Evolutionary conservation across 2,888 invertebrate species (phyloP).

Genomic region (Steromphala cineraria): DNA sequence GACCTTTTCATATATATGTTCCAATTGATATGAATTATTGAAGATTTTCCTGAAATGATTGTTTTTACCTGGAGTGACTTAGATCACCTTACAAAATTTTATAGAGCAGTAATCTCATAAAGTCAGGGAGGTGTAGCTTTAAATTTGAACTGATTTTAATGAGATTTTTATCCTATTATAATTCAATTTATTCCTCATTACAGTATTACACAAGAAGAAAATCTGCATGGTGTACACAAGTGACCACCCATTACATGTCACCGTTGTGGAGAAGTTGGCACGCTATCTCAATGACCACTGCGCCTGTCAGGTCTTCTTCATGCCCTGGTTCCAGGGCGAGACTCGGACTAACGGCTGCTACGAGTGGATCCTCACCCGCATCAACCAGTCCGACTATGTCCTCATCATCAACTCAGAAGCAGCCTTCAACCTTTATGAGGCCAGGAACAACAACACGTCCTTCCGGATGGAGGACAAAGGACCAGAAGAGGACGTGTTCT

Average conservation of each 20-base stretch:
- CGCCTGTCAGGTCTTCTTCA: not conserved
- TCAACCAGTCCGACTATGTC: not conserved
- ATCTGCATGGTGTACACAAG: not conserved
- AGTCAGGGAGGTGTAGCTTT: too few relatives aligned
- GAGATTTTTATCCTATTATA: too few relatives aligned
- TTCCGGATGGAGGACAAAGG: not conserved
- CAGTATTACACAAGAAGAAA: not conserved
- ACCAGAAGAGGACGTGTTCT: conserved; percentile 3
- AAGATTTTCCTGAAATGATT: too few relatives aligned
- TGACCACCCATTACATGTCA: not conserved
- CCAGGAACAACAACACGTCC: not conserved
- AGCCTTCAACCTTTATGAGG: conserved; percentile 13
- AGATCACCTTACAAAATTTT: too few relatives aligned
- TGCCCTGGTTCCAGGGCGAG: not conserved
- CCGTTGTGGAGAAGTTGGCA: not conserved
- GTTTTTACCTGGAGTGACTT: too few relatives aligned
- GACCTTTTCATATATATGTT: too few relatives aligned
- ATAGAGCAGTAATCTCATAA: too few relatives aligned
- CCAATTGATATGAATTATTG: too few relatives aligned
- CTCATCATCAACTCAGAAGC: conserved; percentile 17
- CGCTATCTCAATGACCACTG: not conserved
- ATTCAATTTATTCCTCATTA: not conserved
- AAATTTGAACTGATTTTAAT: too few relatives aligned
- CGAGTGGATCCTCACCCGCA: not conserved
- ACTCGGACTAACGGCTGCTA: not conserved